Evolutionary conservation across 1,140 invertebrate species (phyloP).

Genomic region (Drosophila nigrodunni): DNA sequence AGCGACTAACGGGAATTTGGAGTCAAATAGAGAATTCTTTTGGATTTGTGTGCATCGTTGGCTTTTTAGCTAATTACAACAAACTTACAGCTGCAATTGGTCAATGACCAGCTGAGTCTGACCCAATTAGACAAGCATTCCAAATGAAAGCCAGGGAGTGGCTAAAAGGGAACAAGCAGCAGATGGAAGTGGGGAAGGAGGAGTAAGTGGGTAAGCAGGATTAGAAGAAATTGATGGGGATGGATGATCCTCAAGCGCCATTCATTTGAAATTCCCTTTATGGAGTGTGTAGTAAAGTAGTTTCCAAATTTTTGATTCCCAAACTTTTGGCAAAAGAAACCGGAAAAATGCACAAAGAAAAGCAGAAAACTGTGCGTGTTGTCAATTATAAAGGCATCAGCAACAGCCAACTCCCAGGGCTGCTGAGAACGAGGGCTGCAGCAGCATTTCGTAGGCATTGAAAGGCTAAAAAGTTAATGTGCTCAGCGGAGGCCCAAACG

Average conservation of each 20-base stretch:
- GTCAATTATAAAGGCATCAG: slow-evolving; percentile 29
- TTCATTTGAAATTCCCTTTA: slow-evolving; percentile 70
- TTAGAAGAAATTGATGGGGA: slow-evolving; percentile 41
- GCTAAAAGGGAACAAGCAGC: background rate
- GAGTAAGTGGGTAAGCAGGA: no score
- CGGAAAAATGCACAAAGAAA: background rate
- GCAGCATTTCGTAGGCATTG: slow-evolving; percentile 18
- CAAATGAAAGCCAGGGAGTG: slow-evolving; percentile 15
- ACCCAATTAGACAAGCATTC: slow-evolving; percentile 71
- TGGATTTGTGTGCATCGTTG: slow-evolving; percentile 44
- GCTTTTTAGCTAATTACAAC: slow-evolving; percentile 70
- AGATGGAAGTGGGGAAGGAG: background rate
- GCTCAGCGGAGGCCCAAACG: slow-evolving; percentile 17
- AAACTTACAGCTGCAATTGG: slow-evolving; percentile 55
- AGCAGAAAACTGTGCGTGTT: slow-evolving; percentile 5
- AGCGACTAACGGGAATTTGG: background rate
- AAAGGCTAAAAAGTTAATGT: slow-evolving; percentile 26
- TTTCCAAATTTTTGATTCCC: slow-evolving; percentile 34
- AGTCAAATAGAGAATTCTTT: slow-evolving; percentile 21
- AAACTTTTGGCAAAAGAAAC: slow-evolving; percentile 25
- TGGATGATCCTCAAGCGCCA: slow-evolving; percentile 10
- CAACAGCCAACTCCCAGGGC: slow-evolving; percentile 1
- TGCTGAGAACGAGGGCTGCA: background rate
- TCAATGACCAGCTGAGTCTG: slow-evolving; percentile 59
- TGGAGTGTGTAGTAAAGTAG: slow-evolving; percentile 50